Conservation (phyloP, 2,888 invertebrate species). For the Diarsia rubi region DNA sequence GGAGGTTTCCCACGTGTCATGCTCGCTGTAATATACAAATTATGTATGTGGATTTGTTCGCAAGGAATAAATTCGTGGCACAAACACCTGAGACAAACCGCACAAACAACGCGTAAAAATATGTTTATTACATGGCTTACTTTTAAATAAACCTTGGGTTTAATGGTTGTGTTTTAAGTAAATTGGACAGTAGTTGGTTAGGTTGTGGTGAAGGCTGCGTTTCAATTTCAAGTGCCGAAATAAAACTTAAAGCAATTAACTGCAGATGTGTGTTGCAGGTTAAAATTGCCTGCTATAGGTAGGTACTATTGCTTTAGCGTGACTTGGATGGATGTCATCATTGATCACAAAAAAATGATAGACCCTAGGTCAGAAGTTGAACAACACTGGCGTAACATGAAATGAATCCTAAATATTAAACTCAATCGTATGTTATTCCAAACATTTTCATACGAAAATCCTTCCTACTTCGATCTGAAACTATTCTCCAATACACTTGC, state of each 20-base stretch:
- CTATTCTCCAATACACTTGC: neutral
- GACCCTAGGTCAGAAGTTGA: neutral
- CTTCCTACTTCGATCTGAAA: neutral
- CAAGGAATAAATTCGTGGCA: conserved; percentile 68
- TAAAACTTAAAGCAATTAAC: neutral
- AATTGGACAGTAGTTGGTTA: neutral
- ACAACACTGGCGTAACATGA: neutral
- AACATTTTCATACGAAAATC: neutral
- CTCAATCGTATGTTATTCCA: neutral
- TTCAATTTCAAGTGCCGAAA: neutral
- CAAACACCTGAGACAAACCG: conserved; percentile 71
- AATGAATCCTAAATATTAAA: neutral
- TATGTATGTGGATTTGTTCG: conserved; percentile 59
- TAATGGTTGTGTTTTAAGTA: conserved; percentile 9
- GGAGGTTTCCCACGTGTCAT: conserved; percentile 33
- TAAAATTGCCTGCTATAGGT: neutral
- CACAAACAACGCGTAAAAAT: conserved; percentile 54
- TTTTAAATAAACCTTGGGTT: conserved; percentile 26
- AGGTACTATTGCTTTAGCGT: neutral
- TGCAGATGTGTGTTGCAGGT: neutral
- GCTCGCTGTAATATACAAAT: conserved; percentile 41
- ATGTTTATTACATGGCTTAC: conserved; percentile 22
- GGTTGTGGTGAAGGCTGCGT: neutral
- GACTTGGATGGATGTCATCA: neutral
- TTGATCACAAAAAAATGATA: neutral